These are phyloP conservation scores for Centrocercus urophasianus DNA, from an alignment of 2,113 vertebrate species.

Conservation along the genomic window DNA sequence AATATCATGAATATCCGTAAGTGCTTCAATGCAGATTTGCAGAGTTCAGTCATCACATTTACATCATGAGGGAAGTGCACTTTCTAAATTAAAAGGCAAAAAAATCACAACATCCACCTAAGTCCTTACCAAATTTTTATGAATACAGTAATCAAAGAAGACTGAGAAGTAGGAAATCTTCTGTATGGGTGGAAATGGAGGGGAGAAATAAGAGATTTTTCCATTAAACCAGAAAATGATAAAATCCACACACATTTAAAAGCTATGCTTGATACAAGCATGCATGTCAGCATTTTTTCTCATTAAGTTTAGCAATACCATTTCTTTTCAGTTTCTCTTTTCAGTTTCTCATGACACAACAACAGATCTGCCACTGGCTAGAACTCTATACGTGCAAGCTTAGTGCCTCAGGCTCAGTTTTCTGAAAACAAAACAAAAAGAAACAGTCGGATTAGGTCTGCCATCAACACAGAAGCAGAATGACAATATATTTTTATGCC, in stretches of 20 bases:
- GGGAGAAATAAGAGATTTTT: background rate
- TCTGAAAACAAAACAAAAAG: background rate
- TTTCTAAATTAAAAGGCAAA: background rate
- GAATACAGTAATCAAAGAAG: background rate
- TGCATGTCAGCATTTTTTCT: background rate
- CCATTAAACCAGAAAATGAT: background rate
- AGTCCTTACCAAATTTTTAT: background rate
- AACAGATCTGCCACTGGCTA: accelerated
- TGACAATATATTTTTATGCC: background rate
- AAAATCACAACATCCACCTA: background rate
- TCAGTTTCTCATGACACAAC: background rate
- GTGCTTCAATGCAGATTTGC: background rate
- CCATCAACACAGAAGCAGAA: background rate
- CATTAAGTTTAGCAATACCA: background rate
- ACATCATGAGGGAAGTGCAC: background rate
- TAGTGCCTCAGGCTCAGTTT: background rate
- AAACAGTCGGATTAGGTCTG: background rate
- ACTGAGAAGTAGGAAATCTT: background rate
- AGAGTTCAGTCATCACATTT: background rate
- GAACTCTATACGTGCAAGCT: background rate
- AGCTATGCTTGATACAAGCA: background rate
- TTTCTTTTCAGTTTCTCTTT: background rate
- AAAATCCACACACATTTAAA: background rate
- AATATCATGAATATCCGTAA: background rate
- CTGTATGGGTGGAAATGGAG: background rate